Evolutionary conservation across 2,888 invertebrate species (phyloP), one percentile per base, ranked within the genome.

Genomic region (Autographa pulchrina): DNA sequence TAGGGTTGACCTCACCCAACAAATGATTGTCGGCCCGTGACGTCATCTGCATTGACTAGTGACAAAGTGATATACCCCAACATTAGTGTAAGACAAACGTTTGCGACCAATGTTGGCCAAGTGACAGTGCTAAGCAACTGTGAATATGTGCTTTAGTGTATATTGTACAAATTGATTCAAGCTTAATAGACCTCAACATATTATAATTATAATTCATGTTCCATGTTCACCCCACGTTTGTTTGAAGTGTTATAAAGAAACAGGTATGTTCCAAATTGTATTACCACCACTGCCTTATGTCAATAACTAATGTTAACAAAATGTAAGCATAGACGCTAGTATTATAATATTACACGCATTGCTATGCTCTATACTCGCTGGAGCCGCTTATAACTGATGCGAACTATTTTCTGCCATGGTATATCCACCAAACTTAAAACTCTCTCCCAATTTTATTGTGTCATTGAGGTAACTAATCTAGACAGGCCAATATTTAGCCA

Each of bases 1-100:
- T 98, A 52, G 98, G 98, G 0, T 95, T 98, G 35, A 92, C 96
- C 74, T 84, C 92, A 68, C 85, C 94, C 78, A 92, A 79, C 91
- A 94, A 93, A 94, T 94, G 94, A 94, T 90, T 81, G 78, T 52
- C 74, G 72, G 74, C 78, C 59, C 80, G 78, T 11, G 25, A 32
- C 52, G 59, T 48, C 32, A 31, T 18, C n/a, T 18, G 25, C 9
- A 18, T 52, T 5, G 65, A 68, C 54, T 61, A 70, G 31, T 18
- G 20, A 58, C 65, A 59, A 72, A 78, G 81, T 84, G 81, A 73
- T 68, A 72, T 54, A 70, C 73, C 68, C 78, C 70, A 66, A 78
- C 58, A 66, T 66, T 54, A 66, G 70, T 68, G 31, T 62, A 35
- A 35, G 35, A 62, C 62, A 56, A 68, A 79, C 66, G 68, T 75